A percentile compares a stretch with the other conserved stretches of the same genome.
Conservation (phyloP, 2,113 vertebrate genomes). For the Dicentrarchus labrax region DNA sequence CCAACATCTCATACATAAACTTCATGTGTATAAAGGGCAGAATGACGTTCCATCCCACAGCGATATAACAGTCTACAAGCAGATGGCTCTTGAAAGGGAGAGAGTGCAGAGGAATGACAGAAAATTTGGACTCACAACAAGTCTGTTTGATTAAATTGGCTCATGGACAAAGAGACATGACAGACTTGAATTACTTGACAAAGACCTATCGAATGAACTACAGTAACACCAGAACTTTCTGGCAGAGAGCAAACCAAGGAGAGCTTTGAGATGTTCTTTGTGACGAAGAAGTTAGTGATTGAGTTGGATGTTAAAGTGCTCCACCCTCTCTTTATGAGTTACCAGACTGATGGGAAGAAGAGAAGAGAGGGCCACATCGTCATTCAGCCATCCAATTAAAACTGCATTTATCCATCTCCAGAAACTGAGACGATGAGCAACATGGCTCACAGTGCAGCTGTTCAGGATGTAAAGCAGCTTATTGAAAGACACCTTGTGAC, state of each 20-base stretch:
- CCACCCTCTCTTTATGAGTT: constrained; percentile 6
- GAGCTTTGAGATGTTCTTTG: neutral
- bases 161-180: constrained; percentile 12
- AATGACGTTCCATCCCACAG: neutral
- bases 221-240: neutral
- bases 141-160: constrained; percentile 31
- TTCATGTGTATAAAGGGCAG: neutral
- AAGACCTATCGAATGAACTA: neutral
- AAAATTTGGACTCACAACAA: constrained; percentile 28
- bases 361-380: neutral
- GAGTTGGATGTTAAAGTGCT: constrained; percentile 27
- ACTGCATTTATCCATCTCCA: constrained; percentile 3
- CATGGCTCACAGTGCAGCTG: constrained; percentile 53
- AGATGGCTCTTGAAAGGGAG: constrained; percentile 20
- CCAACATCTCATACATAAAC: constrained; percentile 2
- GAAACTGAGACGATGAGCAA: constrained; percentile 37
- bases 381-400: constrained; percentile 26
- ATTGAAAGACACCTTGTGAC: constrained; percentile 20
- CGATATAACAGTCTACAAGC: neutral
- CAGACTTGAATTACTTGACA: neutral
- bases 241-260: neutral
- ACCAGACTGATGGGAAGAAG: constrained; percentile 23
- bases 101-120: neutral
- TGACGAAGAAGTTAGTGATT: neutral
- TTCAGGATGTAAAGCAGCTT: constrained; percentile 8